Base-by-base conservation (phyloP, 2,797 vertebrate species). In the Peromyscus attwateri region DNA sequence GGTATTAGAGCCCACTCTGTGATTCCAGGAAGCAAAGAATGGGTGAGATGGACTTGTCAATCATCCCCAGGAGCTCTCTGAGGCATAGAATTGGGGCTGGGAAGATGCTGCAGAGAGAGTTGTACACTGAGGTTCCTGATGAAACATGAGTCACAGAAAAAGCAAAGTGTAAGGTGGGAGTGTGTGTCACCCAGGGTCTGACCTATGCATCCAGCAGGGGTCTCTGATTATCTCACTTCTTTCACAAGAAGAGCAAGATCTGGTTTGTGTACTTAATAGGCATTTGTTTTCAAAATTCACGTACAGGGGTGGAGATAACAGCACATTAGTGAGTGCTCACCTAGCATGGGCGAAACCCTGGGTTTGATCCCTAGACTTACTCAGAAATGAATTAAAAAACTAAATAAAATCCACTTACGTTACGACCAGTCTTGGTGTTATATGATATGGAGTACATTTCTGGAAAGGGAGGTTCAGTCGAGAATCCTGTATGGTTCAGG, bases 151-250 rank as follows among this genome's bases (percentile, higher is more conserved):
- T 16, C 62, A 4, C 60, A 84, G 37, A n/a, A 60, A 46, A 2
- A 17, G 43, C 13, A 19, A 60, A 5, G 5, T 0, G 3, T 31
- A 11, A 1, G 0, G 6, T 34, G 3, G 27, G 14, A 19, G 6
- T 1, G 43, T 11, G 49, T 1, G 12, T 16, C 3, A 43, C 23
- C 31, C 14, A 6, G 2, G 14, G 57, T 21, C 43, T 49, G 62
- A 62, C 11, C 21, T 52, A 31, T 29, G 66, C 0, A 4, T n/a
- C 29, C 40, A 17, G 6, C 12, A 23, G 10, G 12, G 79, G 29
- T 19, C 17, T 19, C 19, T 27, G 6, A 0, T 19, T 37, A 43
- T 3, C 25, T 60, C 7, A 4, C 34, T 4, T 21, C 27, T 73
- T 66, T 29, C n/a, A 68, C 21, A 25, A 13, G 3, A 40, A 10